Evolutionary conservation across 2,797 vertebrate genomes (phyloP).

Genomic region (Clamator glandarius): DNA sequence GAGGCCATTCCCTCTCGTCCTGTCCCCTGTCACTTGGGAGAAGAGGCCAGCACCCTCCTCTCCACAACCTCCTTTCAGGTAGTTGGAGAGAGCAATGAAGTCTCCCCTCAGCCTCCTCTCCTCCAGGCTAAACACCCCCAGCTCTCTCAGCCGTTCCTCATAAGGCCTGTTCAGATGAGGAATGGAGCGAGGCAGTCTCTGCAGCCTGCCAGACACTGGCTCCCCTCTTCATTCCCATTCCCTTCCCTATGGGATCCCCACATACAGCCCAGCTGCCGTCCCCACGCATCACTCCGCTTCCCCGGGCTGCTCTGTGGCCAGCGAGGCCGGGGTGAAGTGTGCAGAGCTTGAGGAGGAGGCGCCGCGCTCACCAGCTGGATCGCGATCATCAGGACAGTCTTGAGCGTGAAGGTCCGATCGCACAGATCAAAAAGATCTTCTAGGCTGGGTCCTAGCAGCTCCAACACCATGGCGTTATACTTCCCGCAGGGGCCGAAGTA

Average conservation of each 20-base stretch:
- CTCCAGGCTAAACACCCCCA: no score
- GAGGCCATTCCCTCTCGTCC: no score
- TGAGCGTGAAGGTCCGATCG: constrained; percentile 96
- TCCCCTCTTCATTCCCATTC: neutral
- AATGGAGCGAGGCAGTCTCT: neutral
- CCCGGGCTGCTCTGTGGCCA: rapidly evolving
- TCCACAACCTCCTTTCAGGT: no score
- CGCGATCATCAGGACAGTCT: constrained; percentile 99
- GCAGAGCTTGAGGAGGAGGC: neutral
- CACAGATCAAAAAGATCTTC: constrained; percentile 98
- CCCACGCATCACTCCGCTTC: rapidly evolving
- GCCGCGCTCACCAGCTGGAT: constrained; percentile 91
- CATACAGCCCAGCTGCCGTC: rapidly evolving
- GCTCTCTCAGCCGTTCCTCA: no score
- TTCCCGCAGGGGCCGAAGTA: constrained; percentile 98
- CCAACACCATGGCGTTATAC: constrained; percentile 99
- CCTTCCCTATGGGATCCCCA: neutral
- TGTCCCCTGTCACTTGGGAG: no score
- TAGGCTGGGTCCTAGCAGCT: constrained; percentile 96
- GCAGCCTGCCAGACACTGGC: rapidly evolving
- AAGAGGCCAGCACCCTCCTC: no score
- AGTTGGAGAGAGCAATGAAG: no score
- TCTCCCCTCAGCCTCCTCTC: no score
- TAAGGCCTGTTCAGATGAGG: neutral
- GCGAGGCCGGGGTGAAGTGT: rapidly evolving